Evolutionary conservation across 2,113 vertebrate species (phyloP), one percentile per base, ranked within the genome.

Genomic region (Sapajus apella): DNA sequence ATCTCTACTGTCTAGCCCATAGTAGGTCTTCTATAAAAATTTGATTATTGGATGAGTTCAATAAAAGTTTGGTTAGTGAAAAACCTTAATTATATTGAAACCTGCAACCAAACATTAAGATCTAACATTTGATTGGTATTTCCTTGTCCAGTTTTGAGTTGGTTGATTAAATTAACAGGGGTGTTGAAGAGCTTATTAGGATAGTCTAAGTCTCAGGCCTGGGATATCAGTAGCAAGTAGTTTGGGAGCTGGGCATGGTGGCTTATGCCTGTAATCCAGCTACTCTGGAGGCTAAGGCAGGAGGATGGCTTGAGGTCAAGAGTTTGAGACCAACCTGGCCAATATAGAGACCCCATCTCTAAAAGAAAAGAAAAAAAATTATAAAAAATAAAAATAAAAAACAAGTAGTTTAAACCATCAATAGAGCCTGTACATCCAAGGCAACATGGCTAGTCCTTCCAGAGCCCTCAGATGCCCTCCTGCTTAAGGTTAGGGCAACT

Each of bases 381-480:
- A 32, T 6, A 32, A 32, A 64, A 30, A 64, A 64, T 64, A 64
- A 64, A 64, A 64, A 64, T 64, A 30, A 64, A 27, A 64, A 64
- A 64, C 27, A 56, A 43, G 5, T 66, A 17, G 52, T 68, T 23
- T 81, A 80, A 90, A 56, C 27, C 56, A 47, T 35, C 8, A 88
- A 20, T 18, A 93, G 4, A 72, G 3, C 0, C 2, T 73, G 5
- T 43, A 1, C 4, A 4, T 4, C 6, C 37, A n/a, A 77, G 89
- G 68, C 1, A 55, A 1, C 0, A 13, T 43, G 17, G 20, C 35
- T 93, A 2, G 37, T 40, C 5, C 11, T 45, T 37, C 40, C 9
- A 61, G 7, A 0, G 0, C 45, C 14, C 3, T 6, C 1, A 20
- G 11, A 27, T 3, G 30, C 7, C 16, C 20, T 77, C 43, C 17